Percentiles rank a stretch among this genome's conserved stretches.
Evolutionary conservation across 1,140 invertebrate species (phyloP).

Genomic region (Hermetia illucens): DNA sequence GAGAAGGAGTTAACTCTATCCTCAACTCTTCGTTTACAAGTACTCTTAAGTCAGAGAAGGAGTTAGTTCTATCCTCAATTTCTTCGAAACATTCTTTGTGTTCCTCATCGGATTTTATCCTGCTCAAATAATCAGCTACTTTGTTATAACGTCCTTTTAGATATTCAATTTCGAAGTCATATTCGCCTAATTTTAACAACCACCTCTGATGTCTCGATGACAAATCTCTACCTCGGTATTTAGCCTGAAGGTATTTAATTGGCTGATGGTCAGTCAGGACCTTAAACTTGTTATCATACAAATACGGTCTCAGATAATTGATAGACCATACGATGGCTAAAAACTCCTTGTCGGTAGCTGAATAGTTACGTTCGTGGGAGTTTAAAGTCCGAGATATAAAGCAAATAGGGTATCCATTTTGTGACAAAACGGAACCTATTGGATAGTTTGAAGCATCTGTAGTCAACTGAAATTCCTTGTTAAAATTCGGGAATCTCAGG

Average conservation of each 20-base stretch:
- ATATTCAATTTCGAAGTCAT: slow-evolving; percentile 8
- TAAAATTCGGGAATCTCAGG: slow-evolving; percentile 11
- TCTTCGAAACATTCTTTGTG: too few species aligned
- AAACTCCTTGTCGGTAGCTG: slow-evolving; percentile 7
- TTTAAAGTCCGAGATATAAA: slow-evolving; percentile 1
- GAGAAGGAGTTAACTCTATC: too few species aligned
- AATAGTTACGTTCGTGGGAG: slow-evolving; percentile 5
- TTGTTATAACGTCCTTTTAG: slow-evolving; percentile 9
- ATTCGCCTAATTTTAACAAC: slow-evolving; percentile 7
- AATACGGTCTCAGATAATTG: slow-evolving; percentile 7
- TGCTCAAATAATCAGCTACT: slow-evolving; percentile 7
- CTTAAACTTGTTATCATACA: slow-evolving; percentile 6
- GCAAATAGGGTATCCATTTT: slow-evolving; percentile 4
- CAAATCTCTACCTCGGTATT: background rate
- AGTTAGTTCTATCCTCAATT: too few species aligned
- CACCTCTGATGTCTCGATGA: slow-evolving; percentile 6
- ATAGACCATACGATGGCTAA: slow-evolving; percentile 5
- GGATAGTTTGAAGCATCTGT: slow-evolving; percentile 8
- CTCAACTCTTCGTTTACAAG: too few species aligned
- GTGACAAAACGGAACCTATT: slow-evolving; percentile 6
- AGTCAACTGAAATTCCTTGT: slow-evolving; percentile 5
- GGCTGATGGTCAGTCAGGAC: slow-evolving; percentile 4
- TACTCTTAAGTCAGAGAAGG: too few species aligned
- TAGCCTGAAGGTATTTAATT: slow-evolving; percentile 7
- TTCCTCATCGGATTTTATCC: too few species aligned